Evolutionary conservation across 30 jellyfish, hydroid and myxozoan genomes (phyloP).

Genomic region (Sanderia malayensis): DNA sequence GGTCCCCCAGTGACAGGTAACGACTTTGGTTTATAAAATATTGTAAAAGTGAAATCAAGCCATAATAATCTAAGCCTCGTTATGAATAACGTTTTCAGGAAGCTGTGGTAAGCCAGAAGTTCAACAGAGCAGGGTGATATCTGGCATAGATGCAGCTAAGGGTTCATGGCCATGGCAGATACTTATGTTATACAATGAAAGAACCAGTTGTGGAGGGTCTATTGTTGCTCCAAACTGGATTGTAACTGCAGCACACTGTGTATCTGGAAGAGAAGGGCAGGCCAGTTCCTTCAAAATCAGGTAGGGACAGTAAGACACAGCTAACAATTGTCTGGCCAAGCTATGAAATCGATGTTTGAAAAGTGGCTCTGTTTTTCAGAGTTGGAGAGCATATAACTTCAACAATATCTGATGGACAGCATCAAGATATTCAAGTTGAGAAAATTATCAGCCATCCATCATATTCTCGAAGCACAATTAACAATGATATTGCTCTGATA

Average conservation of each 20-base stretch:
- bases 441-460: conserved; percentile 62
- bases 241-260: conserved; percentile 84
- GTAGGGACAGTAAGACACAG: neutral
- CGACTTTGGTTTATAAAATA: no score
- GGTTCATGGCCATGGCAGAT: conserved; percentile 94
- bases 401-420: conserved; percentile 49
- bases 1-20: no score
- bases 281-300: conserved; percentile 11
- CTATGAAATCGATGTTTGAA: neutral
- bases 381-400: conserved; percentile 73
- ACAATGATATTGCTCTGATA: conserved; percentile 74
- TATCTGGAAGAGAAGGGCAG: conserved; percentile 48
- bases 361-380: conserved; percentile 14
- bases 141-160: conserved; percentile 53
- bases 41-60: no score
- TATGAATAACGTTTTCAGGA: conserved; percentile 5
- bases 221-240: conserved; percentile 60
- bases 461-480: conserved; percentile 50
- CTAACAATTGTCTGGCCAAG: neutral
- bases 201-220: conserved; percentile 74
- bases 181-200: conserved; percentile 41
- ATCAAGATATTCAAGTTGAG: conserved; percentile 36
- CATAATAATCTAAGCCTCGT: no score
- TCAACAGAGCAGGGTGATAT: conserved; percentile 43
- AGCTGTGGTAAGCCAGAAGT: conserved; percentile 1